phyloP scores from a whole-genome alignment of 2,888 invertebrate genomes.

The Acanthosepion pharaonis region DNA sequence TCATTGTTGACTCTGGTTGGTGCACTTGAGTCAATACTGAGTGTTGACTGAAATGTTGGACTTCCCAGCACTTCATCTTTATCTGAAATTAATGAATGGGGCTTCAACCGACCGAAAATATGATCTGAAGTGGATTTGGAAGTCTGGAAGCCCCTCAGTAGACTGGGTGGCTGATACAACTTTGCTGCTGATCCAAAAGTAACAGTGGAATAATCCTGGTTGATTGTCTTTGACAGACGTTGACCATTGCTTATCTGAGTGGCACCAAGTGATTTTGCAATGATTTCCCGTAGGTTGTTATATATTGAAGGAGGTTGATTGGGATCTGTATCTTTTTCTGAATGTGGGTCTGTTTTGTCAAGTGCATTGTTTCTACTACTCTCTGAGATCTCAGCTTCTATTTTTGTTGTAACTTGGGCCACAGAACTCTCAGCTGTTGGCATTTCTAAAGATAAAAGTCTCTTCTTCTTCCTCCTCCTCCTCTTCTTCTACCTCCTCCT shows the following conservation, averaged over 20 bases:
- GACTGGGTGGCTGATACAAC: background rate
- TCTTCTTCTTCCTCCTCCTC: background rate
- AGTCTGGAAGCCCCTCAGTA: background rate
- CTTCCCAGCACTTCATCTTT: background rate
- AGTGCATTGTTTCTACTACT: background rate
- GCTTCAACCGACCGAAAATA: background rate
- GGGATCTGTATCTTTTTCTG: background rate
- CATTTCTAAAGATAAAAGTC: background rate
- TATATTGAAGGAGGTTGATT: background rate
- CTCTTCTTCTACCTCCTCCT: too few species aligned
- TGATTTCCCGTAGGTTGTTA: background rate
- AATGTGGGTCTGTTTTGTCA: background rate
- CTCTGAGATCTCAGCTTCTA: background rate
- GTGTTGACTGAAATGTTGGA: background rate
- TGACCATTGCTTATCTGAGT: slow-evolving; percentile 10
- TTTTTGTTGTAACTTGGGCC: background rate
- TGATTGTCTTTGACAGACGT: background rate
- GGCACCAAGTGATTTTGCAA: slow-evolving; percentile 39
- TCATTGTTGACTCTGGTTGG: background rate
- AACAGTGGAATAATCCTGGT: background rate
- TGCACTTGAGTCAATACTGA: background rate
- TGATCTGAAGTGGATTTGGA: slow-evolving; percentile 10
- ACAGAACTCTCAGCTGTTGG: background rate
- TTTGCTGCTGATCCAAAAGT: background rate
- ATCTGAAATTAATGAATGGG: background rate